Base-by-base conservation (phyloP, 2,113 vertebrate genomes). In the Gymnorhina tibicen region DNA sequence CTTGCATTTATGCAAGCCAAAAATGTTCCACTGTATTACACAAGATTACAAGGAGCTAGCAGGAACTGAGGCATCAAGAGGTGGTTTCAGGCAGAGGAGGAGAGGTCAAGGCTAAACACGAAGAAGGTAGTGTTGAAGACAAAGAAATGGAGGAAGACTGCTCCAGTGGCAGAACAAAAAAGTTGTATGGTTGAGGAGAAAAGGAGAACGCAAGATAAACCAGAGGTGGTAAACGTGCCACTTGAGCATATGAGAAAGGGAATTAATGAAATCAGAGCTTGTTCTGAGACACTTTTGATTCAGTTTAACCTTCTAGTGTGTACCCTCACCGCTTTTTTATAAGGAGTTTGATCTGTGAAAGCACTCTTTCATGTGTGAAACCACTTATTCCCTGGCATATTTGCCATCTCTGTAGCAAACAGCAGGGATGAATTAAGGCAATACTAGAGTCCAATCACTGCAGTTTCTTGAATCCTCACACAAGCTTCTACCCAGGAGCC, bases 1-100 rank as follows among this genome's bases (percentile, higher is more conserved):
- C 60, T 84, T 93, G 15, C 35, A 47, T 78, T 91, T 92, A 67
- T 42, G 33, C 28, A 86, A 92, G 86, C 92, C 72, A 86, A 80
- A 82, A 91, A 17, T 22, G 7, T 89, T 87, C 49, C 56, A 79
- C 32, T 87, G 77, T 87, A 50, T 85, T 76, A 85, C 44, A 24
- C 11, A 41, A 52, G 41, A 75, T 75, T 91, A 58, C 58, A 91
- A 19, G 26, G 53, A 95, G 5, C 17, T 63, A 85, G 60, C 27
- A 89, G 27, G 49, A 68, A 21, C 4, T 35, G 82, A 94, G 49
- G 49, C 11, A 2, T 69, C 58, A 33, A 89, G 49, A 82, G 42
- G n/a, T 30, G 23, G 23, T 76, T 62, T n/a, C 60, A 79, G 69
- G 44, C 66, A 95, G 70, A 64, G 46, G 39, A 89, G 55, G 58